phyloP scores from a whole-genome alignment of 1,140 invertebrate genomes.

The Archivesica marissinica region DNA sequence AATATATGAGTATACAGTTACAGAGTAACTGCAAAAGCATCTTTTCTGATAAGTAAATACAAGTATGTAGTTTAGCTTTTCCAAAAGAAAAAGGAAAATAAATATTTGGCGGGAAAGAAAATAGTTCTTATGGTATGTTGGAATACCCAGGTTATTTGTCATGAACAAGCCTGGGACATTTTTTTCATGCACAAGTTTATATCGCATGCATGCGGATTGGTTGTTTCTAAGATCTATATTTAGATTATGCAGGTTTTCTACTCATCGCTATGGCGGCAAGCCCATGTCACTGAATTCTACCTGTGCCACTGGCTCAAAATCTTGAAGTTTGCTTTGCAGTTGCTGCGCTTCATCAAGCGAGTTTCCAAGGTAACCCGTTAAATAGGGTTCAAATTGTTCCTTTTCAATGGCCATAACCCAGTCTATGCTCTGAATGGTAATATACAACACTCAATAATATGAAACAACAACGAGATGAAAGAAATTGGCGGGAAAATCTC shows the following conservation, averaged over 20 bases:
- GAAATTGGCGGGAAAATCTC: neutral
- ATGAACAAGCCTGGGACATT: slow-evolving; percentile 4
- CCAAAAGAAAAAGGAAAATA: neutral
- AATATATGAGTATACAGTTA: too few relatives aligned
- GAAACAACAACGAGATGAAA: slow-evolving; percentile 32
- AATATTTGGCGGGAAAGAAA: neutral
- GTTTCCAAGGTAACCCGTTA: slow-evolving; percentile 83
- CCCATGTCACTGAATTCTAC: slow-evolving; percentile 70
- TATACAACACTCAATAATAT: slow-evolving; percentile 38
- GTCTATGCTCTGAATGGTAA: slow-evolving; percentile 80
- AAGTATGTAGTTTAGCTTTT: too few relatives aligned
- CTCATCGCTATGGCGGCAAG: slow-evolving; percentile 32
- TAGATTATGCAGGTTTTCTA: slow-evolving; percentile 39
- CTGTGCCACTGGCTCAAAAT: slow-evolving; percentile 87
- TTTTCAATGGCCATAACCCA: slow-evolving; percentile 81
- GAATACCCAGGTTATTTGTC: neutral
- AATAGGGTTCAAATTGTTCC: slow-evolving; percentile 82
- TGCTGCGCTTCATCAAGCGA: slow-evolving; percentile 86
- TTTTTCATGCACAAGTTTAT: neutral
- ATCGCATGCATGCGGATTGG: neutral
- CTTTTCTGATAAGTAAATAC: too few relatives aligned
- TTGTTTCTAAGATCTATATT: slow-evolving; percentile 7
- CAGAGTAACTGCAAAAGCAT: too few relatives aligned
- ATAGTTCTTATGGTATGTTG: neutral
- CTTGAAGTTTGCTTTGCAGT: slow-evolving; percentile 87